These are phyloP conservation scores for Hafferia zeledoni DNA, from an alignment of 2,797 vertebrate species.

Conservation along the genomic window DNA sequence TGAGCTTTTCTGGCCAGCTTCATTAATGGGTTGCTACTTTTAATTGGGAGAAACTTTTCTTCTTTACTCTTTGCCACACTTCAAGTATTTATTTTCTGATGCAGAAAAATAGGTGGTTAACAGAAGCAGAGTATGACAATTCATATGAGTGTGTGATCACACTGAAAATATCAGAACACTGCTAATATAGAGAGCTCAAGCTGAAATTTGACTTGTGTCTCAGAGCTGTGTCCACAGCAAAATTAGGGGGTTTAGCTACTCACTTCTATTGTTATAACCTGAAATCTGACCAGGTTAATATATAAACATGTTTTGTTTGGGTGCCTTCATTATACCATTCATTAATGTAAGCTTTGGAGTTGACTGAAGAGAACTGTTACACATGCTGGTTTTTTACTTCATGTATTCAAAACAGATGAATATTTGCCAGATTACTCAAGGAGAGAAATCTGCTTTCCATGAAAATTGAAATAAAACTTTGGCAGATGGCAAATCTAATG, in stretches of 20 bases:
- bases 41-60: not conserved
- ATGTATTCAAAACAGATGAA: not conserved
- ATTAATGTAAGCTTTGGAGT: not conserved
- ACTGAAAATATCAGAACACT: not conserved
- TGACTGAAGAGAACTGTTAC: not conserved
- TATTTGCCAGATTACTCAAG: not conserved
- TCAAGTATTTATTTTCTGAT: not conserved
- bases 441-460: not conserved
- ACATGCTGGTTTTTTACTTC: not conserved
- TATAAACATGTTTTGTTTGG: not conserved
- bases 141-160: not conserved
- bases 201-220: not conserved
- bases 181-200: not conserved
- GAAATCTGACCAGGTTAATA: not conserved
- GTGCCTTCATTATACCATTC: accelerated
- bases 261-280: not conserved
- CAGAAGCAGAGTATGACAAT: not conserved
- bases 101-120: not conserved
- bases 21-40: not conserved
- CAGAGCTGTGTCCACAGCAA: not conserved
- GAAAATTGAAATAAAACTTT: not conserved
- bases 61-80: not conserved
- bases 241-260: not conserved
- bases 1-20: not conserved
- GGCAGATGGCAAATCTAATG: not conserved